Evolutionary conservation across 2,797 vertebrate species (phyloP), one percentile per base, ranked within the genome.

Genomic region (Brachyrhaphis roseni): DNA sequence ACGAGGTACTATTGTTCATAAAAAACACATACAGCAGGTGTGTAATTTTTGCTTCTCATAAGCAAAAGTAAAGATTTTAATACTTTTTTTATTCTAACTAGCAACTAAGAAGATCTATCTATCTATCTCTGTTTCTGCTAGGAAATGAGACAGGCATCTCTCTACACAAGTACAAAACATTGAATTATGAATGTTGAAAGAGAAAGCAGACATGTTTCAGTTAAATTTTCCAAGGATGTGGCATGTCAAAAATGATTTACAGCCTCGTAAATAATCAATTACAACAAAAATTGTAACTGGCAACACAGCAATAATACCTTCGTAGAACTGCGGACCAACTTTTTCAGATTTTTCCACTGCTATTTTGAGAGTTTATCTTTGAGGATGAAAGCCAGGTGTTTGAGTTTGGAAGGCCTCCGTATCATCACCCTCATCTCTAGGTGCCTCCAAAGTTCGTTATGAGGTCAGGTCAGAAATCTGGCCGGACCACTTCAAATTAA

Each of bases 1-100:
- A 15, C 72, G 71, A 64, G 39, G 41, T 26, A 83, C 76, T 75
- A 88, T 89, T 93, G 91, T 88, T 89, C 73, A 78, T 47, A 74
- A 89, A 55, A 53, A 53, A 11, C 23, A 53, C 23, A 92, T 3
- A 7, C 77, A 74, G 64, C 81, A 85, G 83, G 86, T 79, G 72
- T 86, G 86, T 86, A 74, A 86, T 75, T 85, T 78, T 76, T 83
- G 78, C 51, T 72, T 80, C 74, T 86, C 82, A 87, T 10, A 46
- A 80, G 16, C 1, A 64, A 64, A 64, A 20, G 1, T 55, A 55
- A n/a, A 55, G 26, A 55, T 26, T 26, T 55, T n/a, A 26, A 55
- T 55, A 55, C 51, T 8, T 55, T 53, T 8, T 11, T n/a, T 26
- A 55, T 55, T n/a, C 51, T 11, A 64, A 36, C 59, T 36, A 64